Evolutionary conservation across 2,888 invertebrate species (phyloP).

Genomic region (Standfussiana lucernea): DNA sequence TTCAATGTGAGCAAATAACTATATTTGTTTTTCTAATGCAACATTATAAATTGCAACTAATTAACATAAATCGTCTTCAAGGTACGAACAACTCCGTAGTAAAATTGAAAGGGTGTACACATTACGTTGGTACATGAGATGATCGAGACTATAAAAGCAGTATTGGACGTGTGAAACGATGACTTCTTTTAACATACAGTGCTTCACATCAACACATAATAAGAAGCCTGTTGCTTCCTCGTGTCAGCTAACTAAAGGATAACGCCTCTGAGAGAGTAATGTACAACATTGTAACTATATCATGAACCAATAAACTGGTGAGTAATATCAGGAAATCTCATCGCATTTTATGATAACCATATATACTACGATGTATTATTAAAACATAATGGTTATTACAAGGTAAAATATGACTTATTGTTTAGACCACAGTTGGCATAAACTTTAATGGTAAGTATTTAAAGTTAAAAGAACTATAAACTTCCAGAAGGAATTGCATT

Average conservation of each 20-base stretch:
- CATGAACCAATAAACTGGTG: slow-evolving; percentile 76
- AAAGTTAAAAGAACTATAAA: slow-evolving; percentile 20
- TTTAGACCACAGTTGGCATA: background rate
- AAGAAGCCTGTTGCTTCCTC: slow-evolving; percentile 60
- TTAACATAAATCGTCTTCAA: slow-evolving; percentile 52
- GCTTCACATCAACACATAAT: slow-evolving; percentile 62
- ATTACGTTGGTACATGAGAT: slow-evolving; percentile 31
- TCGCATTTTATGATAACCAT: slow-evolving; percentile 77
- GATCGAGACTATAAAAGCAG: slow-evolving; percentile 48
- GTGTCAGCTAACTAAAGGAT: slow-evolving; percentile 53
- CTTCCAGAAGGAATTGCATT: background rate
- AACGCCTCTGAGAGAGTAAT: slow-evolving; percentile 55
- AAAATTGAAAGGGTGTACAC: slow-evolving; percentile 48
- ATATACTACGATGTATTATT: slow-evolving; percentile 68
- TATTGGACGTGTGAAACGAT: slow-evolving; percentile 55
- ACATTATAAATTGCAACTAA: slow-evolving; percentile 61
- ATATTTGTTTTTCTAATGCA: slow-evolving; percentile 69
- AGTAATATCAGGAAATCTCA: slow-evolving; percentile 80
- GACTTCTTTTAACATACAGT: slow-evolving; percentile 52
- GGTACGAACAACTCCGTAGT: slow-evolving; percentile 44
- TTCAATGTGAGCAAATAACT: slow-evolving; percentile 64
- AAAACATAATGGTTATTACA: slow-evolving; percentile 31
- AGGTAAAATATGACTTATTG: slow-evolving; percentile 36
- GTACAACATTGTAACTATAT: slow-evolving; percentile 75
- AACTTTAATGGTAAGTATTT: background rate